Base-by-base conservation (phyloP, 2,113 vertebrate species). In the Paralichthys olivaceus region DNA sequence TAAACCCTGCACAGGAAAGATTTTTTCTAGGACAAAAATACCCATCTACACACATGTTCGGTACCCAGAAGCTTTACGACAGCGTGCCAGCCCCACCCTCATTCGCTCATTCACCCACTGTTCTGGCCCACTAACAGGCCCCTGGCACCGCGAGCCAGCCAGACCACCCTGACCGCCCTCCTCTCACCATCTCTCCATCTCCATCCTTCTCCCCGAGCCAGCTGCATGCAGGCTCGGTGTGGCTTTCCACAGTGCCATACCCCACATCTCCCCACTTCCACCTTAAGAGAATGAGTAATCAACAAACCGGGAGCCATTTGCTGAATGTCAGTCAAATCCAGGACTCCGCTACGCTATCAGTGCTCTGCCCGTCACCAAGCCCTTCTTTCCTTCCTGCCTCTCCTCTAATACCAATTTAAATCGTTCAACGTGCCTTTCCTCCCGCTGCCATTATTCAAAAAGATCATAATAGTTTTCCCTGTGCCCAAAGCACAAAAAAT, bases 381-480 rank as follows among this genome's bases (percentile, higher is more conserved):
- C 80, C 83, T 84, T 74, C 80, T 84, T 87, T 66, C 83, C 80
- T 89, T 81, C 89, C 91, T 92, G 92, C 96, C 95, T 97, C 95
- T 97, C 95, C 96, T 98, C 97, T 97, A 98, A 98, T 96, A 98
- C 96, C 98, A 99, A 99, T 99, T 99, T 99, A 98, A 99, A 99
- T 98, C 95, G 96, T 96, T 97, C 97, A 78, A 96, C 96, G 95
- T 95, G 95, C 96, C 96, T 98, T 92, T 91, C 96, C 96, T 93
- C 97, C 96, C 95, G 96, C 96, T 97, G 96, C 97, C 96, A 97
- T 99, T 99, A 99, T 99, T 98, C 97, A 99, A 99, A 94, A 99
- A 98, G 97, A 99, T 99, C 97, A 99, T 99, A 99, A 99, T 99
- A 99, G 98, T 99, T 99, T 95, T 98, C 96, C 97, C 97, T 96